A percentile compares a stretch with the other conserved stretches of the same genome.
These are phyloP conservation scores for Leucopsar rothschildi DNA, from an alignment of 2,113 vertebrate species.

Conservation along the genomic window DNA sequence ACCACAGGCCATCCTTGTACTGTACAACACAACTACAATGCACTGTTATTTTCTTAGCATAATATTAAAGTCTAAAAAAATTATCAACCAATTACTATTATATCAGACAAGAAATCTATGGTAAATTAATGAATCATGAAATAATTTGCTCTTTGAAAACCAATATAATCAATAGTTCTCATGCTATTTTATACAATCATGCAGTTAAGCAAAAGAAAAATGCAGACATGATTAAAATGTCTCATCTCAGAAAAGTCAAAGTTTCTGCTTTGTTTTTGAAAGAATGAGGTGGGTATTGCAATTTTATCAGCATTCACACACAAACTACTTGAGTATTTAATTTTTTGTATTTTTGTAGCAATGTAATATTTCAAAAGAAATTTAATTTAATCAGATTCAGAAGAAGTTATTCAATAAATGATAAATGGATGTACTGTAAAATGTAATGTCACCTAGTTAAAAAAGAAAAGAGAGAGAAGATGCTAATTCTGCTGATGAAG, in stretches of 20 bases:
- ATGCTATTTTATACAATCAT: neutral
- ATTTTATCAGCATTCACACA: slow-evolving; percentile 20
- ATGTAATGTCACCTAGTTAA: slow-evolving; percentile 62
- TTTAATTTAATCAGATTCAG: neutral
- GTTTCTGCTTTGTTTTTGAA: slow-evolving; percentile 1
- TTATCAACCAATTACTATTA: neutral
- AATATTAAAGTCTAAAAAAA: neutral
- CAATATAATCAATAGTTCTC: neutral
- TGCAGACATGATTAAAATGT: neutral
- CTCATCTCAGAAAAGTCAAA: neutral
- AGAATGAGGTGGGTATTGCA: neutral
- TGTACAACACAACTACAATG: neutral
- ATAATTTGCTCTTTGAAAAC: slow-evolving; percentile 25
- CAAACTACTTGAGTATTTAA: neutral
- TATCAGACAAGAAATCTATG: neutral
- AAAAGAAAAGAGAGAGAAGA: slow-evolving; percentile 68
- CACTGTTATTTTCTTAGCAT: neutral
- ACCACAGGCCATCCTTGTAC: neutral
- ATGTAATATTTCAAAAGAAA: slow-evolving; percentile 6
- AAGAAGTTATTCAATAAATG: slow-evolving; percentile 36
- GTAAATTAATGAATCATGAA: slow-evolving; percentile 14
- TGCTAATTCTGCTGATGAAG: slow-evolving; percentile 87
- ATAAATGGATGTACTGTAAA: slow-evolving; percentile 34
- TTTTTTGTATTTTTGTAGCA: neutral
- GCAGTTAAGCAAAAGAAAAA: slow-evolving; percentile 32